Conservation (phyloP, 2,113 vertebrate genomes). For the Pomatorhinus ruficollis region DNA sequence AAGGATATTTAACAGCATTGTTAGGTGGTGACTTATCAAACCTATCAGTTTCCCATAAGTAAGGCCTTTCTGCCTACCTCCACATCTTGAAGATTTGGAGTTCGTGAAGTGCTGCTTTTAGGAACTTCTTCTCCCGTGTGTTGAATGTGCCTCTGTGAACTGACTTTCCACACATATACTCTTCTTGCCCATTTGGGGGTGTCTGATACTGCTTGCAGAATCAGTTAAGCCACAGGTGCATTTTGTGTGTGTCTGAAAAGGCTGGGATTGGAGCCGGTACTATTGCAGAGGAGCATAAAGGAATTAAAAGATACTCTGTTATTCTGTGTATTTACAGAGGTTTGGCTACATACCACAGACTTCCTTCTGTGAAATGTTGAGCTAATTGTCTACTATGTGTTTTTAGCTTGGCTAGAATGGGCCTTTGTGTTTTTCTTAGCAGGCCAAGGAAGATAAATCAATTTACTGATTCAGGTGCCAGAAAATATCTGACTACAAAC, state of each 20-base stretch:
- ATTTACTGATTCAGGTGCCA: background rate
- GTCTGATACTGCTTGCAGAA: background rate
- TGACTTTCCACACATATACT: background rate
- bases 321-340: background rate
- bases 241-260: background rate
- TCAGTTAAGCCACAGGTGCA: background rate
- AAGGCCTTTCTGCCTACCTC: background rate
- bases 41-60: background rate
- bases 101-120: background rate
- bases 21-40: background rate
- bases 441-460: background rate
- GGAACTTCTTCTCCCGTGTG: background rate
- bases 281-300: background rate
- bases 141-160: background rate
- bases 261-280: background rate
- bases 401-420: background rate
- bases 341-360: background rate
- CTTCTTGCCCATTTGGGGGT: conserved; percentile 22
- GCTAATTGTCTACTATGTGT: background rate
- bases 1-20: background rate
- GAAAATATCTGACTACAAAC: background rate
- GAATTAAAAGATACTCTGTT: background rate
- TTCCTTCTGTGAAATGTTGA: background rate
- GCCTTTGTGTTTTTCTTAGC: background rate
- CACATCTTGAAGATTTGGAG: background rate